Evolutionary conservation across 2,113 vertebrate species (phyloP).

Genomic region (Spea multiplicata): DNA sequence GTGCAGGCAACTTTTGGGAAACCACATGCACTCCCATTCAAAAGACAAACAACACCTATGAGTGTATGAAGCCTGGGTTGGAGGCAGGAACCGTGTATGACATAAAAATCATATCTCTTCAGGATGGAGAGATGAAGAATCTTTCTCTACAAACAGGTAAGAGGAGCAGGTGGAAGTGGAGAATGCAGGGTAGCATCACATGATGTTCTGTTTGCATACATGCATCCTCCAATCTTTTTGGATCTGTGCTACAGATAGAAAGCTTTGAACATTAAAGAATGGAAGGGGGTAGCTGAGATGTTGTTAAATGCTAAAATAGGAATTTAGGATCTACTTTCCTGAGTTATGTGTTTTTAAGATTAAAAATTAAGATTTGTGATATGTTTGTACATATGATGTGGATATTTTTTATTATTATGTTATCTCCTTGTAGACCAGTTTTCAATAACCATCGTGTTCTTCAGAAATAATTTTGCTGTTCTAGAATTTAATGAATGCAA

Average conservation of each 20-base stretch:
- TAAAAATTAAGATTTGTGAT: too few species aligned
- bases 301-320: too few species aligned
- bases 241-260: not conserved
- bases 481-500: too few species aligned
- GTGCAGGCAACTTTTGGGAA: constrained; percentile 34
- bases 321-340: too few species aligned
- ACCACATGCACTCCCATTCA: constrained; percentile 52
- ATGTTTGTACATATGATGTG: too few species aligned
- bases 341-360: too few species aligned
- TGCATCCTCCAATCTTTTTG: not conserved
- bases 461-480: too few species aligned
- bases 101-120: constrained; percentile 69
- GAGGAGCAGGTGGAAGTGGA: constrained; percentile 44
- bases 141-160: constrained; percentile 81
- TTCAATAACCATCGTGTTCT: too few species aligned
- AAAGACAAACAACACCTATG: constrained; percentile 49
- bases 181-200: not conserved
- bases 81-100: constrained; percentile 77
- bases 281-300: too few species aligned
- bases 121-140: constrained; percentile 57
- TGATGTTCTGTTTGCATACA: not conserved
- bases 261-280: too few species aligned
- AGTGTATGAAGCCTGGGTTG: constrained; percentile 68
- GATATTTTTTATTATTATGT: too few species aligned
- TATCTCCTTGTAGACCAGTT: too few species aligned